Evolutionary conservation across 2,113 vertebrate species (phyloP), one percentile per base, ranked within the genome.

Genomic region (Falco punctatus): DNA sequence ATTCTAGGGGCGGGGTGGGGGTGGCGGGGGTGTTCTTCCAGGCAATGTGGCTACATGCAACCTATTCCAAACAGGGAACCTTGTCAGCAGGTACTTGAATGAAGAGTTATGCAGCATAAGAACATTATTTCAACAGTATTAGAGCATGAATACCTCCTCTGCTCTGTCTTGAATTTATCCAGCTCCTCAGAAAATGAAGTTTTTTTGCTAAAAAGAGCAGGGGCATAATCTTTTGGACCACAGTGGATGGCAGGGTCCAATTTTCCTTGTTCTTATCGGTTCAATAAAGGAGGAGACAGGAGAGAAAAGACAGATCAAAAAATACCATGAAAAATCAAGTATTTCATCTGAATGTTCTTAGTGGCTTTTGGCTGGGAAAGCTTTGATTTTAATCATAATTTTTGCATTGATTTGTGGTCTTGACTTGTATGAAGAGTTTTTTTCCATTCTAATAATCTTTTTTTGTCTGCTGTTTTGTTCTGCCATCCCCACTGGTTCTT

Each of bases 71-170:
- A 35, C 59, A 74, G 62, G 70, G 54, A 96, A 32, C 58, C 19
- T 97, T 95, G 40, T 86, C 82, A 92, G 59, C 55, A 59, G 73
- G 74, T 97, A 83, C 71, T 94, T 94, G 83, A 73, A 70, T 94
- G 73, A 96, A 69, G 81, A 93, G 14, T 93, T 93, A 65, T 33
- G 82, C 59, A 84, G 67, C 51, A 78, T 91, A 95, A 95, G 90
- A 74, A 70, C 18, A 66, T 83, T 71, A 81, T 93, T 97, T 97
- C 93, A 94, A 69, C 65, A 95, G 46, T 86, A 80, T 86, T 94
- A 93, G 73, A 94, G 57, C 64, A 90, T 52, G 94, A 93, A 51
- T 44, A 59, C 21, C n/a, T 83, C 59, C 90, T 89, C 69, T 74
- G 17, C 28, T 90, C 44, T 66, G 73, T 35, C 44, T 90, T 86